Evolutionary conservation across 1,140 invertebrate species (phyloP).

Genomic region (Patella vulgata): DNA sequence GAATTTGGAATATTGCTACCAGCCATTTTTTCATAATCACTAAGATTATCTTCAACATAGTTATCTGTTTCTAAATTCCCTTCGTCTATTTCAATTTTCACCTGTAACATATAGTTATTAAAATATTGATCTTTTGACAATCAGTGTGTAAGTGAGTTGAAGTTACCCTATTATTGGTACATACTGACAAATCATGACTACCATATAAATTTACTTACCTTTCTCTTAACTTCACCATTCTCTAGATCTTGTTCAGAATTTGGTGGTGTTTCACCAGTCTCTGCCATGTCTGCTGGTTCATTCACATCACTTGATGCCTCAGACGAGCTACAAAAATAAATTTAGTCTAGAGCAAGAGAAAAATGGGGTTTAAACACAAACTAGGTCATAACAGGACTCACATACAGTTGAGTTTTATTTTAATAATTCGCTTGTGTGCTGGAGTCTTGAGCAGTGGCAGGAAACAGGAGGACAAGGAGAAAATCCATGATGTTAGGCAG

Average conservation of each 20-base stretch:
- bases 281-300: conserved; percentile 22
- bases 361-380: background rate
- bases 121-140: background rate
- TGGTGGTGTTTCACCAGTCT: conserved; percentile 25
- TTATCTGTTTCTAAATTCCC: conserved; percentile 9
- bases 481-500: background rate
- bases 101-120: background rate
- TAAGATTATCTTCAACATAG: conserved; percentile 19
- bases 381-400: background rate
- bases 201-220: too few relatives aligned
- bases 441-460: background rate
- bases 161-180: conserved; percentile 5
- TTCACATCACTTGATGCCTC: conserved; percentile 13
- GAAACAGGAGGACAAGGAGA: background rate
- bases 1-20: conserved; percentile 18
- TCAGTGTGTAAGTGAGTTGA: background rate
- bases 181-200: too few relatives aligned
- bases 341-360: too few relatives aligned
- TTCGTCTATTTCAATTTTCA: conserved; percentile 9
- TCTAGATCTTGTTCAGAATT: conserved; percentile 21
- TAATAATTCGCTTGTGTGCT: background rate
- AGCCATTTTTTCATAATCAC: conserved; percentile 12
- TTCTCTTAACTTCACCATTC: conserved; percentile 16
- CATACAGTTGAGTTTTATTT: conserved; percentile 1
- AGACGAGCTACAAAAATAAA: background rate